Percentiles rank a stretch among this genome's conserved stretches.
phyloP scores from a whole-genome alignment of 1,140 invertebrate genomes.

The Prorops nasuta region DNA sequence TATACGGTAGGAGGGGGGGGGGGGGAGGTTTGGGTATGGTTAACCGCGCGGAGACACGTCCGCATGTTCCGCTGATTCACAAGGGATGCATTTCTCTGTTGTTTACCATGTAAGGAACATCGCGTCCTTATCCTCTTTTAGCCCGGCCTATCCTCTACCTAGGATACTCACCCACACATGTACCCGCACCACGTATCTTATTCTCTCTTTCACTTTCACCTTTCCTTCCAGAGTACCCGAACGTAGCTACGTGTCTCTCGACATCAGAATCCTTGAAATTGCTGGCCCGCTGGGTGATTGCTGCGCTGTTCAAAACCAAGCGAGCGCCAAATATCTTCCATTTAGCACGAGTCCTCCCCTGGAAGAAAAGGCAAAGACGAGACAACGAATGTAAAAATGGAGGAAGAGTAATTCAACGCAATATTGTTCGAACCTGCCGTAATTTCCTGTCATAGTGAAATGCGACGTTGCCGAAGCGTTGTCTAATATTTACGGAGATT shows the following conservation, averaged over 20 bases:
- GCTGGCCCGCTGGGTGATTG: constrained; percentile 3
- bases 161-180: constrained; percentile 1
- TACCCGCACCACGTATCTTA: constrained; percentile 6
- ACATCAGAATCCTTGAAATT: neutral
- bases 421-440: neutral
- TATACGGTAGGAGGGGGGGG: neutral
- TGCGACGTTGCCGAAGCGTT: too few species aligned
- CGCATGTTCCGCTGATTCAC: too few species aligned
- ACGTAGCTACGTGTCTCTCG: neutral
- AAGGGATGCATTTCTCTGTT: neutral
- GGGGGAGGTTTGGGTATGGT: neutral
- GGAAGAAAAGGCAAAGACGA: neutral
- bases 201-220: constrained; percentile 1
- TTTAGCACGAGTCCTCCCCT: neutral
- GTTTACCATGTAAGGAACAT: neutral
- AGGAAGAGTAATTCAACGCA: neutral
- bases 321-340: neutral
- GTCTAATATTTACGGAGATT: too few species aligned
- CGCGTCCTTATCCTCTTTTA: neutral
- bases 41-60: too few species aligned
- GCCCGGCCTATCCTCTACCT: neutral
- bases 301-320: neutral
- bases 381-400: neutral
- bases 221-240: neutral
- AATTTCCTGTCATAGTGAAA: too few species aligned